Percentiles rank a stretch among this genome's conserved stretches.
Conservation (phyloP, 1,140 invertebrate genomes). For the Drosophila virilis region DNA sequence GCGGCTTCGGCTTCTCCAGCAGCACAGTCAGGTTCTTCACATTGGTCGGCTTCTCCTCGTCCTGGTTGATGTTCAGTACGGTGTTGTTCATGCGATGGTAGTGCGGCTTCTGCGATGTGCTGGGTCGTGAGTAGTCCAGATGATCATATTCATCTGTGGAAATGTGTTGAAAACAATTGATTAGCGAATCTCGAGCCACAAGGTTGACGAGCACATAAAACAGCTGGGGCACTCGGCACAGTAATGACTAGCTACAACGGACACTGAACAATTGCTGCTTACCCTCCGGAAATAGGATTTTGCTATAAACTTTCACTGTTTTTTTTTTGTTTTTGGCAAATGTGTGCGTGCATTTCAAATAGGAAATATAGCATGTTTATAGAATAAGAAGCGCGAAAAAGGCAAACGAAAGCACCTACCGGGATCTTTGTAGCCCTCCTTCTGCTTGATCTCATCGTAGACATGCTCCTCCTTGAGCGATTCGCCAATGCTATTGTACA, state of each 20-base stretch:
- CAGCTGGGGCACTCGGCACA: constrained; percentile 37
- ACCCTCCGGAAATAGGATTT: constrained; percentile 79
- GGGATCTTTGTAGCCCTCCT: constrained; percentile 86
- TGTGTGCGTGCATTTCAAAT: constrained; percentile 48
- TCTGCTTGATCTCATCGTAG: constrained; percentile 96
- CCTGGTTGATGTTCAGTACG: constrained; percentile 75
- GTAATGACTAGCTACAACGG: constrained; percentile 39
- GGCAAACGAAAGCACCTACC: constrained; percentile 71
- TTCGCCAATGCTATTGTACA: constrained; percentile 92
- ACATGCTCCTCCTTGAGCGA: constrained; percentile 90
- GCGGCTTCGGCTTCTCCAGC: constrained; percentile 54
- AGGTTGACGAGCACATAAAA: constrained; percentile 14
- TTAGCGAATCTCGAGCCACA: background rate
- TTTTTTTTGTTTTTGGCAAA: constrained; percentile 31
- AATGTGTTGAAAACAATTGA: constrained; percentile 1
- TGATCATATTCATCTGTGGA: constrained; percentile 91
- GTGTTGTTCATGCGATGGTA: constrained; percentile 88
- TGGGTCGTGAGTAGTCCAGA: constrained; percentile 92
- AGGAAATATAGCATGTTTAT: constrained; percentile 31
- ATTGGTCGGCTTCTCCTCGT: constrained; percentile 82
- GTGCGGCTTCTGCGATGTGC: constrained; percentile 91
- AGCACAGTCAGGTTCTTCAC: constrained; percentile 77
- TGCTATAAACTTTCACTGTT: constrained; percentile 81
- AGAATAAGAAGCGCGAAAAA: background rate
- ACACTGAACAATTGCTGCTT: constrained; percentile 56